Conservation (phyloP, 2,888 invertebrate species). For the Pterostichus madidus region DNA sequence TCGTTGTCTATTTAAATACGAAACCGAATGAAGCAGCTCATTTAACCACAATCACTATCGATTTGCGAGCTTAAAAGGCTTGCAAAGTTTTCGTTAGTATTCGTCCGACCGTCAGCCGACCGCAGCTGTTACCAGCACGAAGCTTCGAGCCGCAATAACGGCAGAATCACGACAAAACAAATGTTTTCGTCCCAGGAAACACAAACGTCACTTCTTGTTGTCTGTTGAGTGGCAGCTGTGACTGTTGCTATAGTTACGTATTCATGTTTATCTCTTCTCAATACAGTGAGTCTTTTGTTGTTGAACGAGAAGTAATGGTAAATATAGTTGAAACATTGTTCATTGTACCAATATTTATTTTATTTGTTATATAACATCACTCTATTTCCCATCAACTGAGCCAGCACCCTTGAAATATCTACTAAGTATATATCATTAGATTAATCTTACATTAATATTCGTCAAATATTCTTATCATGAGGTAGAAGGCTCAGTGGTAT, state of each 20-base stretch:
- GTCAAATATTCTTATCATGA: too few species aligned
- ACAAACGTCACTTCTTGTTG: constrained; percentile 36
- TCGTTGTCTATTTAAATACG: constrained; percentile 23
- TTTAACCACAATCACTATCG: constrained; percentile 23
- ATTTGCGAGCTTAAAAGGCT: constrained; percentile 2
- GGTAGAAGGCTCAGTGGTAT: too few species aligned
- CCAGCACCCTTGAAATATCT: too few species aligned
- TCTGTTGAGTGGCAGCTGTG: background rate
- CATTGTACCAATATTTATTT: too few species aligned
- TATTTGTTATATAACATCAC: background rate
- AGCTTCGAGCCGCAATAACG: constrained; percentile 9
- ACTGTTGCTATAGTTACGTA: constrained; percentile 4
- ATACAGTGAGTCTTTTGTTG: constrained; percentile 9
- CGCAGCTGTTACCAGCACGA: background rate
- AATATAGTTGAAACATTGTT: too few species aligned
- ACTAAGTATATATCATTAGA: too few species aligned
- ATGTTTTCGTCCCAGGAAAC: constrained; percentile 36
- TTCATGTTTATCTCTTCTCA: constrained; percentile 13
- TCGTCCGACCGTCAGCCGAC: constrained; percentile 21
- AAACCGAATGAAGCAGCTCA: constrained; percentile 31
- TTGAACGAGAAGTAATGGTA: background rate
- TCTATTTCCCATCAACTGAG: too few species aligned
- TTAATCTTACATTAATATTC: too few species aligned
- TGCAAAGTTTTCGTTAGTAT: background rate
- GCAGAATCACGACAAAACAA: constrained; percentile 15